Base-by-base conservation (phyloP, 1,140 invertebrate species). In the Phthorimaea operculella region DNA sequence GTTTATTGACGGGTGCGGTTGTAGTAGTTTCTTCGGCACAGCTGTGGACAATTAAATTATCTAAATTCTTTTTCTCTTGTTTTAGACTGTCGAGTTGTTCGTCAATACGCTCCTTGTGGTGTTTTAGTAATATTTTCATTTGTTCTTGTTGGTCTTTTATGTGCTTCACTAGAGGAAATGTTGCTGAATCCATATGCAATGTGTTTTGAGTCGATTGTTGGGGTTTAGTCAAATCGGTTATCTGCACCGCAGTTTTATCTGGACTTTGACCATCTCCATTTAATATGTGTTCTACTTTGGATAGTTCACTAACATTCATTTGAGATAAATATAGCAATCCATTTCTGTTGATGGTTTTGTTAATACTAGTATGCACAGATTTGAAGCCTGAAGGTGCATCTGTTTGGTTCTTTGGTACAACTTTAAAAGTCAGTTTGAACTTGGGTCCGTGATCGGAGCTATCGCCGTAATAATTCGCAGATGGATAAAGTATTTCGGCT, bases 291-390 rank as follows among this genome's bases (percentile, higher is more conserved):
- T 75, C 68, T 33, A 82, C 54, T 68, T 81, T 82, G 9, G 80
- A 80, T 68, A 83, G 72, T 63, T 80, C 70, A 0, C 79, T 78
- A 9, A 83, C 64, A 50, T 83, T 83, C 1, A 82, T 62, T 15
- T 74, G 58, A 4, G 80, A 74, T 36, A 69, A 69, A 61, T 74
- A 82, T 0, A 65, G 21, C 6, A 80, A 16, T 11, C 80, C 80
- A 57, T 80, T 72, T 58, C 70, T 75, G 50, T 79, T 72, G 44
- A 61, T 80, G 47, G 67, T 78, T 55, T 83, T 80, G 47, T 82
- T 82, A 15, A 83, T 76, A 55, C 67, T 75, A 4, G 79, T 82
- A 34, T 79, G 77, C 21, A 82, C 62, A 76, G 80, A 77, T 68
- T 83, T 83, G 39, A 76, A 82, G 0, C 72, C 74, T 5, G 67